phyloP scores from a whole-genome alignment of 2,797 vertebrate species.

The Capromys pilorides region DNA sequence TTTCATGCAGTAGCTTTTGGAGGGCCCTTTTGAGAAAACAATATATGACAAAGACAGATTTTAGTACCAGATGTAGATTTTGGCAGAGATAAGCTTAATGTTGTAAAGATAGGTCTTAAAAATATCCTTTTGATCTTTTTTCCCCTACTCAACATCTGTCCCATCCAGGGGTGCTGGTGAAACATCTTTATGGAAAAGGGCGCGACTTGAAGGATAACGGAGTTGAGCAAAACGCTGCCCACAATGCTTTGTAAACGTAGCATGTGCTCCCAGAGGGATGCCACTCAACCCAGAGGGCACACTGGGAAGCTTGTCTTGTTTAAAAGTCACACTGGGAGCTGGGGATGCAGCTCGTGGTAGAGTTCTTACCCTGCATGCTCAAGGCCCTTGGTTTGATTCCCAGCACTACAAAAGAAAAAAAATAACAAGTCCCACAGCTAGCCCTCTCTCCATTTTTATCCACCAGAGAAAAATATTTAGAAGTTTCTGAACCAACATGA shows the following conservation, averaged over 20 bases:
- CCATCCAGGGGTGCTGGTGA: slow-evolving; percentile 23
- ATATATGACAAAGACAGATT: slow-evolving; percentile 51
- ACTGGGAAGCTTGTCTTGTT: neutral
- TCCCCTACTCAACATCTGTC: neutral
- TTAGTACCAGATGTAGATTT: slow-evolving; percentile 59
- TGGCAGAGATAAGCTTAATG: slow-evolving; percentile 37
- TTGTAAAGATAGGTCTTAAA: slow-evolving; percentile 41
- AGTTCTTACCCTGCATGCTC: no score
- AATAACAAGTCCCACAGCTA: neutral
- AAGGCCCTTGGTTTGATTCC: no score
- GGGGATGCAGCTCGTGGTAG: no score
- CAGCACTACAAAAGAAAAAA: no score
- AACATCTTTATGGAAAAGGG: neutral
- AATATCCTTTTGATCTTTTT: slow-evolving; percentile 57
- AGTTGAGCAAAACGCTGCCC: neutral
- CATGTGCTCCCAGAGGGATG: fast-evolving
- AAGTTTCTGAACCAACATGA: neutral
- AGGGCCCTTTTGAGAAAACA: slow-evolving; percentile 59
- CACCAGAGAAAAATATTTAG: neutral
- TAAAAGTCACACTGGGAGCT: neutral
- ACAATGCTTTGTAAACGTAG: neutral
- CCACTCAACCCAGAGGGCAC: fast-evolving
- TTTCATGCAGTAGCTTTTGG: slow-evolving; percentile 51
- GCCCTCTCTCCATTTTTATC: neutral
- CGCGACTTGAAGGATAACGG: neutral